Evolutionary conservation across 64 coral and sea anemone genomes (phyloP).

Genomic region (Dendronephthya gigantea): DNA sequence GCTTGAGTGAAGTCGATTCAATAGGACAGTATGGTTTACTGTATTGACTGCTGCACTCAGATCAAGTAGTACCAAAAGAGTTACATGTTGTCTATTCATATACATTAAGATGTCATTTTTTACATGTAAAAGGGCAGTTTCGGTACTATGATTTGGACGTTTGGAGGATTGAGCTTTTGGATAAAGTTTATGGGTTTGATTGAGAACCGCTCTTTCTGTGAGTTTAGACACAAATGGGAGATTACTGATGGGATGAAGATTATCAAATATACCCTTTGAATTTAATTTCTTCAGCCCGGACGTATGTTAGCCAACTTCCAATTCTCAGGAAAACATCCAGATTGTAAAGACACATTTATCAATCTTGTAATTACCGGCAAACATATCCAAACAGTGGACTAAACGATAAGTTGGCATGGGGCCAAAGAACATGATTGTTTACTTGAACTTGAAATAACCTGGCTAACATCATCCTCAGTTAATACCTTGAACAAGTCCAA

Average conservation of each 20-base stretch:
- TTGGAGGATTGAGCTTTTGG: constrained; percentile 3
- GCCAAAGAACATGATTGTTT: background rate
- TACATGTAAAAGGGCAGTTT: constrained; percentile 9
- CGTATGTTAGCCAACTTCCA: background rate
- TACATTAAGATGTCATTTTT: constrained; percentile 14
- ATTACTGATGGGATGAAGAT: background rate
- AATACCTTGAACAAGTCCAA: background rate
- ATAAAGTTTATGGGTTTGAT: background rate
- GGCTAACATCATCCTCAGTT: background rate
- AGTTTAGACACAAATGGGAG: background rate
- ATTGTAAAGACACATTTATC: background rate
- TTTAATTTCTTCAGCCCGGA: background rate
- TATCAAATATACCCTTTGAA: background rate
- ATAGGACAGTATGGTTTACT: background rate
- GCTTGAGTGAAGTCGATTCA: background rate
- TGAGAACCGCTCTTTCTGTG: background rate
- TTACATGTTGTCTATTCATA: constrained; percentile 1
- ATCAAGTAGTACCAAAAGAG: background rate
- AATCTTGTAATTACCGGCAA: background rate
- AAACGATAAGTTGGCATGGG: constrained; percentile 1
- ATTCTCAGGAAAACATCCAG: background rate
- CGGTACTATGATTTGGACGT: background rate
- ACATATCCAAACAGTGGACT: background rate
- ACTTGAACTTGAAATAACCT: background rate
- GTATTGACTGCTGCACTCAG: background rate